Percentiles rank a stretch among this genome's conserved stretches.
phyloP scores from a whole-genome alignment of 2,888 invertebrate species.

The Sphecodes monilicornis region DNA sequence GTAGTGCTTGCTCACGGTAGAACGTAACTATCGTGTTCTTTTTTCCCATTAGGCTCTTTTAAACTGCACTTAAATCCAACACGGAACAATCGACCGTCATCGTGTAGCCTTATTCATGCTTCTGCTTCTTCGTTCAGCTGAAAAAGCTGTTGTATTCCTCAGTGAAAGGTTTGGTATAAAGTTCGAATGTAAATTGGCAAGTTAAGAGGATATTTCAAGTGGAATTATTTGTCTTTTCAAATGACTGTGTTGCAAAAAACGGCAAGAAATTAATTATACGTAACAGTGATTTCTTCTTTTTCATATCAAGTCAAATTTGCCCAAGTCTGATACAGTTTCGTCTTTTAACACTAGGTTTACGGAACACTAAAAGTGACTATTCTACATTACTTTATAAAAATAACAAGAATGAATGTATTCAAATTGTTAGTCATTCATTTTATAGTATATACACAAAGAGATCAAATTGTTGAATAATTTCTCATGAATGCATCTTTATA shows the following conservation, averaged over 20 bases:
- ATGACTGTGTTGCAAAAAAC: neutral
- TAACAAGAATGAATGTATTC: too few species aligned
- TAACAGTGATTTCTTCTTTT: neutral
- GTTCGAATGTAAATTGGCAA: neutral
- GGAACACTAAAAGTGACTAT: too few species aligned
- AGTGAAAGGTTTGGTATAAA: neutral
- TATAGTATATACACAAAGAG: too few species aligned
- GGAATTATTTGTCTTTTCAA: neutral
- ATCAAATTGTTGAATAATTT: too few species aligned
- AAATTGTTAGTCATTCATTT: too few species aligned
- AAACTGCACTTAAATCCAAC: constrained; percentile 19
- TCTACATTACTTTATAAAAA: too few species aligned
- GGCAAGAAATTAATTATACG: too few species aligned
- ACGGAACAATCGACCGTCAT: neutral
- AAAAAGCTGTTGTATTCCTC: neutral
- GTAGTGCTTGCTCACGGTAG: neutral
- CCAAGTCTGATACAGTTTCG: neutral
- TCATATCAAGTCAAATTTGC: accelerated
- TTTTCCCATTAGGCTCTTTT: neutral
- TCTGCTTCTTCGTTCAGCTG: neutral
- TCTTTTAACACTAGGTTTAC: too few species aligned
- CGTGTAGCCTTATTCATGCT: neutral
- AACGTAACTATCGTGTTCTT: neutral
- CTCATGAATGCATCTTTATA: too few species aligned
- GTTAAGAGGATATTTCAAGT: neutral